phyloP scores from a whole-genome alignment of 2,113 vertebrate genomes.

The Crotophaga sulcirostris region DNA sequence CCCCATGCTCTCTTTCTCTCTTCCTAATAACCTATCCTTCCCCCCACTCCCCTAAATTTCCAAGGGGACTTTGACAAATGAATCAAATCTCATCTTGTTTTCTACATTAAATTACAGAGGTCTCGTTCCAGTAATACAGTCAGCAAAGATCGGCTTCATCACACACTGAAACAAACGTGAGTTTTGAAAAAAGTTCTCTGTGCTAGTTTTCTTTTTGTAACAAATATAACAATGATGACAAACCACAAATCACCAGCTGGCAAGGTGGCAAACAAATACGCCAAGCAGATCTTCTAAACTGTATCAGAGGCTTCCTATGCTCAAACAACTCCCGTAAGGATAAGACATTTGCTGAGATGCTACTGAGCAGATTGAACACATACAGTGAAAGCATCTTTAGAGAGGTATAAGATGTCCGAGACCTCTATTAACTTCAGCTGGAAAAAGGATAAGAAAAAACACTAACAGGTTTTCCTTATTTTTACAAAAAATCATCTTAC shows the following conservation, averaged over 20 bases:
- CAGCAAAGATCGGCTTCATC: neutral
- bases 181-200: neutral
- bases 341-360: neutral
- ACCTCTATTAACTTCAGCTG: neutral
- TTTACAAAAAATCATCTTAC: constrained; percentile 74
- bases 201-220: neutral
- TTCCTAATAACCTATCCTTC: neutral
- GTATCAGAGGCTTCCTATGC: neutral
- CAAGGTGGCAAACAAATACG: neutral
- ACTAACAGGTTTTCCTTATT: neutral
- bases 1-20: neutral
- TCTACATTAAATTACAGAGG: neutral
- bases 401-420: neutral
- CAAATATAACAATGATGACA: neutral
- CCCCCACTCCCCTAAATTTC: neutral
- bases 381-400: neutral
- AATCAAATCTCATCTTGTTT: neutral
- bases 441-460: neutral
- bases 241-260: neutral
- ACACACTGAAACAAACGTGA: neutral
- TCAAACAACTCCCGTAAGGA: neutral
- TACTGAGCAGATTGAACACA: neutral
- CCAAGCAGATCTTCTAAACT: neutral
- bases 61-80: neutral
- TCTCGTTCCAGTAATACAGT: neutral